Percentiles rank a stretch among this genome's conserved stretches.
Conservation (phyloP, 2,797 vertebrate species). For the Etheostoma perlongum region DNA sequence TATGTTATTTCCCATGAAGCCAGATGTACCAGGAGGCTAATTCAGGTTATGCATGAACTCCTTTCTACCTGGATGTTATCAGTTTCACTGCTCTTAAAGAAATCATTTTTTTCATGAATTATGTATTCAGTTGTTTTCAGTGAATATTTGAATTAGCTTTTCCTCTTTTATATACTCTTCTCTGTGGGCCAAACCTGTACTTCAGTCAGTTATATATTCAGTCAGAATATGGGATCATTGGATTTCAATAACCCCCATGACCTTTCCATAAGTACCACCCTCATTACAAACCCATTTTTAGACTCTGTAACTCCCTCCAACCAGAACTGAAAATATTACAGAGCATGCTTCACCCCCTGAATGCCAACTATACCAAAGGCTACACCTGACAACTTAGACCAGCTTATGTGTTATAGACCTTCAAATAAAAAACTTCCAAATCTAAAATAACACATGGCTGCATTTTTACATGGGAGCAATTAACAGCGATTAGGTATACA, state of each 20-base stretch:
- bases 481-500: background rate
- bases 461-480: background rate
- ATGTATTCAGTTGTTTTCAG: too few species aligned
- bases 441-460: background rate
- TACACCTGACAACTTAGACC: background rate
- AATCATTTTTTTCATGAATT: too few species aligned
- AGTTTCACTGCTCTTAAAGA: background rate
- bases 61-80: background rate
- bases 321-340: background rate
- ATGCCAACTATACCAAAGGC: background rate
- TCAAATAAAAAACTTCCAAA: background rate
- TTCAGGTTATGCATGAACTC: background rate
- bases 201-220: background rate
- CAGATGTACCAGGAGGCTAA: background rate
- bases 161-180: too few species aligned
- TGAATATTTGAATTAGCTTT: too few species aligned
- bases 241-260: background rate
- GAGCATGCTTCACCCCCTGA: slow-evolving; percentile 1
- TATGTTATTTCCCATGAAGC: slow-evolving; percentile 15
- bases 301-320: background rate
- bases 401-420: background rate
- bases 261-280: background rate
- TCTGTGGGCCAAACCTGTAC: background rate
- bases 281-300: background rate
- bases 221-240: background rate